phyloP scores from a whole-genome alignment of 2,113 vertebrate genomes.

The Scomber scombrus region DNA sequence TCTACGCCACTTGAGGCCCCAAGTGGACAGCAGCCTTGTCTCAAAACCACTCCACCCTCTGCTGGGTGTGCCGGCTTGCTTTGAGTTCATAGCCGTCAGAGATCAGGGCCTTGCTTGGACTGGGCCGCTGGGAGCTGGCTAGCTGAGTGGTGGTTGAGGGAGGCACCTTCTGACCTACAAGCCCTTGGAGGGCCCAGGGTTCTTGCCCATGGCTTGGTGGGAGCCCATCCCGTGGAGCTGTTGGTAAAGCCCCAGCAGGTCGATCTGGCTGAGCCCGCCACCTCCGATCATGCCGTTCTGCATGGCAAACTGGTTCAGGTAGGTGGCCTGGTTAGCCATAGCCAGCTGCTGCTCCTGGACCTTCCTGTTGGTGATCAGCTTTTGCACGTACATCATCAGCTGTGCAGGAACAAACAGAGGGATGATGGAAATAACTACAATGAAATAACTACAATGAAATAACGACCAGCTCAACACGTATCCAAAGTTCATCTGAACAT shows the following conservation, averaged over 20 bases:
- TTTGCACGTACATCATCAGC: conserved; percentile 96
- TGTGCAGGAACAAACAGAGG: conserved; percentile 66
- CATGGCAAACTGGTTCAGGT: conserved; percentile 88
- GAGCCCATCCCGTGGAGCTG: conserved; percentile 88
- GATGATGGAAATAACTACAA: not conserved
- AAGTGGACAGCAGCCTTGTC: conserved; percentile 55
- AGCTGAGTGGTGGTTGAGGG: not conserved
- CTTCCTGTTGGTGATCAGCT: conserved; percentile 95
- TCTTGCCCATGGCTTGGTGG: conserved; percentile 89
- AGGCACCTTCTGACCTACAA: conserved; percentile 80
- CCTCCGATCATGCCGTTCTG: conserved; percentile 89
- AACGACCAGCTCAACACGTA: not conserved
- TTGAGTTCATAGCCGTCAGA: conserved; percentile 34
- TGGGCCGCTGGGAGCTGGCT: conserved; percentile 54
- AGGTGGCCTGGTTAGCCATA: conserved; percentile 89
- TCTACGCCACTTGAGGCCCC: conserved; percentile 48
- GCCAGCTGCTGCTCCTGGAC: conserved; percentile 97
- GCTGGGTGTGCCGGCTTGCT: conserved; percentile 31
- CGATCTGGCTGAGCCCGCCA: conserved; percentile 87
- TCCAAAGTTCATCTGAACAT: not conserved
- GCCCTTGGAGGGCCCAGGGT: conserved; percentile 94
- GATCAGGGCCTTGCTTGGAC: conserved; percentile 21
- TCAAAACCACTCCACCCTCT: conserved; percentile 47
- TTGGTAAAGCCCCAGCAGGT: conserved; percentile 96
- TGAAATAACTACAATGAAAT: not conserved